These are phyloP conservation scores for Chesias legatella DNA, from an alignment of 2,888 invertebrate genomes.

Conservation along the genomic window DNA sequence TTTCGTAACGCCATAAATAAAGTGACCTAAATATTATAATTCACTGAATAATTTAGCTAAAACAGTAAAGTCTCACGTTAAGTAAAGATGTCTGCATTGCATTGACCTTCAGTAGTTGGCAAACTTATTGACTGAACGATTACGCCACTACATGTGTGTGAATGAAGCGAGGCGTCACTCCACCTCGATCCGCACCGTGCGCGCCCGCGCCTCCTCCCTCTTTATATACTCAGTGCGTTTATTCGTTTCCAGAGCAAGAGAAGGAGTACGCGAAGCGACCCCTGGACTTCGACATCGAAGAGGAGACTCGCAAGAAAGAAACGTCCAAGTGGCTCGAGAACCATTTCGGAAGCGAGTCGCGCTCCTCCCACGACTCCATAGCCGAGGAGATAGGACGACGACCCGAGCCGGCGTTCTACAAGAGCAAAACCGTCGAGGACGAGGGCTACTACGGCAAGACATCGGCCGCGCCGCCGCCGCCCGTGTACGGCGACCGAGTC, in stretches of 20 bases:
- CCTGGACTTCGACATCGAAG: constrained; percentile 91
- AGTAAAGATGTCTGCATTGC: constrained; percentile 64
- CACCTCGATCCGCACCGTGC: constrained; percentile 46
- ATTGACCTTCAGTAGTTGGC: constrained; percentile 76
- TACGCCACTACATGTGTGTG: constrained; percentile 64
- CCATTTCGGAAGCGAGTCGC: constrained; percentile 93
- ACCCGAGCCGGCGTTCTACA: constrained; percentile 86
- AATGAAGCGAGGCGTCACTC: constrained; percentile 54
- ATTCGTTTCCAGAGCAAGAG: constrained; percentile 81
- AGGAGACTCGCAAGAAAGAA: constrained; percentile 93
- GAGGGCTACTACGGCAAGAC: constrained; percentile 71
- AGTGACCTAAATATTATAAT: constrained; percentile 67
- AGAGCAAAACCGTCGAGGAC: constrained; percentile 79
- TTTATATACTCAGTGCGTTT: constrained; percentile 34
- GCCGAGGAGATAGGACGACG: constrained; percentile 83
- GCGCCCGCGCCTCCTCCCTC: constrained; percentile 48
- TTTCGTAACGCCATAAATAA: constrained; percentile 45
- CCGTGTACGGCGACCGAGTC: constrained; percentile 66
- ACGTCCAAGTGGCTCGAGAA: constrained; percentile 95
- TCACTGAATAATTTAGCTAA: constrained; percentile 55
- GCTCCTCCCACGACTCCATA: constrained; percentile 86
- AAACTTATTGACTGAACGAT: constrained; percentile 73
- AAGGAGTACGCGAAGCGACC: constrained; percentile 91
- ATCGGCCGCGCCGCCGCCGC: constrained; percentile 66
- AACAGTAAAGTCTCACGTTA: constrained; percentile 47